phyloP scores from a whole-genome alignment of 2,797 vertebrate genomes.

The Bradypodion pumilum region DNA sequence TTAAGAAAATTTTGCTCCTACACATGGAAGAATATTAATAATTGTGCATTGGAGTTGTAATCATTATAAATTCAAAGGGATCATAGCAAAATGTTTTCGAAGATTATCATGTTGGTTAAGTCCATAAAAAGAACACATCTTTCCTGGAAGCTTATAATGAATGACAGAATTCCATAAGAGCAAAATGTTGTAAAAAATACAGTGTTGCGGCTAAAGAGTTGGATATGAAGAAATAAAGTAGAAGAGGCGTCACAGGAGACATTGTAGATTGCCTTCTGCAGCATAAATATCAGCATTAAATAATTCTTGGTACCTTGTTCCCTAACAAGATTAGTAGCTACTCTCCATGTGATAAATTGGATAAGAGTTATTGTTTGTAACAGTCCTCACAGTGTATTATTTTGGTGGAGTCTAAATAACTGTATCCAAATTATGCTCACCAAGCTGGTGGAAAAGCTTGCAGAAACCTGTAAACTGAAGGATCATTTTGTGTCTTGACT shows the following conservation, averaged over 20 bases:
- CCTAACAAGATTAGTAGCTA: constrained; percentile 81
- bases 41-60: neutral
- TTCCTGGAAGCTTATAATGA: constrained; percentile 61
- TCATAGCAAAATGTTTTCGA: neutral
- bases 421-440: constrained; percentile 68
- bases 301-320: constrained; percentile 80
- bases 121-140: constrained; percentile 56
- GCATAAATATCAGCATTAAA: constrained; percentile 82
- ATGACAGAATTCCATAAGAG: constrained; percentile 67
- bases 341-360: constrained; percentile 78
- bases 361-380: constrained; percentile 74
- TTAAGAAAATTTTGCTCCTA: neutral
- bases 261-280: constrained; percentile 72
- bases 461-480: constrained; percentile 64
- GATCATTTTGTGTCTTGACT: constrained; percentile 63
- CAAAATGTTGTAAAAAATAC: constrained; percentile 62
- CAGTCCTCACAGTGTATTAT: constrained; percentile 72
- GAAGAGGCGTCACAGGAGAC: constrained; percentile 46
- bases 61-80: neutral
- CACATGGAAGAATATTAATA: too few species aligned
- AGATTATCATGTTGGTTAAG: too few species aligned
- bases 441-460: constrained; percentile 69
- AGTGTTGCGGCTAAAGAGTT: constrained; percentile 53
- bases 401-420: constrained; percentile 76
- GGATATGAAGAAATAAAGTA: constrained; percentile 28